Percentiles rank a stretch among this genome's conserved stretches.
phyloP scores from a whole-genome alignment of 2,888 invertebrate species.

The Epinotia ramella region DNA sequence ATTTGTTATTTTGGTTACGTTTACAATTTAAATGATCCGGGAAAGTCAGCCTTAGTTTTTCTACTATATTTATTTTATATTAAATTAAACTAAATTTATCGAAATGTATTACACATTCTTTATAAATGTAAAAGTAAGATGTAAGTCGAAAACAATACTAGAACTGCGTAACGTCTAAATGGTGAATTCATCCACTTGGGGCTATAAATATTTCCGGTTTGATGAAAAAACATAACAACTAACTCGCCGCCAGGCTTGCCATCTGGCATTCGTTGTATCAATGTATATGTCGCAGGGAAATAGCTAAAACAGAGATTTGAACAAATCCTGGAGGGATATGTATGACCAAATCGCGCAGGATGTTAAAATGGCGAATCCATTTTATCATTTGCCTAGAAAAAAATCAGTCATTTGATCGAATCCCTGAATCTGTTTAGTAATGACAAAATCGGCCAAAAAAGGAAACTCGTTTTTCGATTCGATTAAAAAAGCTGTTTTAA shows the following conservation, averaged over 20 bases:
- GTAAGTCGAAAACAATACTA: background rate
- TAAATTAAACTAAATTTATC: background rate
- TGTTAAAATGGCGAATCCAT: too few species aligned
- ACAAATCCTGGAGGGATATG: too few species aligned
- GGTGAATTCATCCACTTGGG: background rate
- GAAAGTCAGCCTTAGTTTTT: background rate
- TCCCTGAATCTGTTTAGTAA: too few species aligned
- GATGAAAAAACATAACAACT: background rate
- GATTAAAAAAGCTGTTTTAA: too few species aligned
- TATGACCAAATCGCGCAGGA: too few species aligned
- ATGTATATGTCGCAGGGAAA: too few species aligned
- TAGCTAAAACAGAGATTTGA: too few species aligned
- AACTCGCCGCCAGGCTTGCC: background rate
- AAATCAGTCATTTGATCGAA: too few species aligned
- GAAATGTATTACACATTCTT: background rate
- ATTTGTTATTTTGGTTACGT: constrained; percentile 50
- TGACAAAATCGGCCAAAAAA: too few species aligned
- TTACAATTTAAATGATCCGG: constrained; percentile 28
- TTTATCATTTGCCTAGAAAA: too few species aligned
- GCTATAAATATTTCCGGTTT: constrained; percentile 2
- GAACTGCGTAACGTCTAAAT: background rate
- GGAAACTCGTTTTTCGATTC: too few species aligned
- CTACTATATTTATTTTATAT: background rate
- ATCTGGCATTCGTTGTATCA: background rate
- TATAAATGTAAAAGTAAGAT: background rate